Percentiles rank a stretch among this genome's conserved stretches.
Evolutionary conservation across 92 coral and sea anemone species (phyloP).

Genomic region (Chrysogorgia sp.): DNA sequence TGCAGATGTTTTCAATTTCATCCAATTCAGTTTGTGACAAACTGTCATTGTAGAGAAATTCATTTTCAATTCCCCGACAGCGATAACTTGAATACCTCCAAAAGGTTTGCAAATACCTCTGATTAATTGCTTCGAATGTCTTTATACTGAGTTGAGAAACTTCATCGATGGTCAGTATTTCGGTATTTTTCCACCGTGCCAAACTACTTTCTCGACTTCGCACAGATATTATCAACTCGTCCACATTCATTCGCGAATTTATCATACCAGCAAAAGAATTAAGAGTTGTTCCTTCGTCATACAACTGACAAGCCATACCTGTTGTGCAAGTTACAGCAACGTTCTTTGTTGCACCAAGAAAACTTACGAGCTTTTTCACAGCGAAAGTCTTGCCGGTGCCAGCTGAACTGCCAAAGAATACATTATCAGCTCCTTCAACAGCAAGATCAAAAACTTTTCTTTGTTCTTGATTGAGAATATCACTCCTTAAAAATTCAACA

Average conservation of each 20-base stretch:
- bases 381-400: slow-evolving; percentile 15
- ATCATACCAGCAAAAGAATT: slow-evolving; percentile 63
- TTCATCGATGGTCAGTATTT: slow-evolving; percentile 61
- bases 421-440: neutral
- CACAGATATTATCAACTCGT: slow-evolving; percentile 25
- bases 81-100: slow-evolving; percentile 11
- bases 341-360: neutral
- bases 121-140: slow-evolving; percentile 39
- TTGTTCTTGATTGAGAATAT: too few relatives aligned
- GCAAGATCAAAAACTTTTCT: too few relatives aligned
- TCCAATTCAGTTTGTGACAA: neutral
- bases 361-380: slow-evolving; percentile 14
- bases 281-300: slow-evolving; percentile 43
- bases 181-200: slow-evolving; percentile 54
- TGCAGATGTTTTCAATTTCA: slow-evolving; percentile 3
- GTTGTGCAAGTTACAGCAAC: slow-evolving; percentile 24
- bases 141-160: slow-evolving; percentile 58
- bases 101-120: slow-evolving; percentile 4
- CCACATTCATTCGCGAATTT: slow-evolving; percentile 32
- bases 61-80: slow-evolving; percentile 24
- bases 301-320: slow-evolving; percentile 27
- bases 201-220: slow-evolving; percentile 17
- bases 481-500: too few relatives aligned
- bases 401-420: neutral
- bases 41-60: too few relatives aligned